Percentiles rank a stretch among this genome's conserved stretches.
Conservation (phyloP, 2,113 vertebrate genomes). For the Bostrychus sinensis region DNA sequence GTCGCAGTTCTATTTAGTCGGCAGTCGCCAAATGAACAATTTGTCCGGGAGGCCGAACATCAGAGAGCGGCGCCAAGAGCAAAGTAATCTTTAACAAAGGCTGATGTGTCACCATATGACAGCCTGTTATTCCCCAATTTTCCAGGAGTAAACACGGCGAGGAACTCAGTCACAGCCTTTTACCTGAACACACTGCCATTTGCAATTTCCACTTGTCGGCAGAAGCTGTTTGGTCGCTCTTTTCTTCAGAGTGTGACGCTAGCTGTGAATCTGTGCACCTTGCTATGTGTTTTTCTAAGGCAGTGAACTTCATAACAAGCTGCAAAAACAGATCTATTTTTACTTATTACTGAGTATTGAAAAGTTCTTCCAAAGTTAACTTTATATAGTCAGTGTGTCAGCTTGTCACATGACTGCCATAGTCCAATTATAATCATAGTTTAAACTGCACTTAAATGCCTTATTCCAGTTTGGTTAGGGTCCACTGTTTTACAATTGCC, state of each 20-base stretch:
- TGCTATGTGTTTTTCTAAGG: background rate
- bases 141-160: slow-evolving; percentile 58
- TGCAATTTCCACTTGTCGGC: slow-evolving; percentile 57
- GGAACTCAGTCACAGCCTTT: slow-evolving; percentile 57
- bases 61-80: slow-evolving; percentile 54
- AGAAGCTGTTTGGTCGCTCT: slow-evolving; percentile 33
- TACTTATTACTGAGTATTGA: background rate
- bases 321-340: background rate
- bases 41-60: slow-evolving; percentile 61
- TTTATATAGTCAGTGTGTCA: background rate
- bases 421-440: too few species aligned
- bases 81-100: slow-evolving; percentile 74
- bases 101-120: slow-evolving; percentile 68
- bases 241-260: slow-evolving; percentile 33
- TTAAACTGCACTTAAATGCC: too few species aligned
- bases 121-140: slow-evolving; percentile 72
- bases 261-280: slow-evolving; percentile 23
- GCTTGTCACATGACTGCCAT: background rate
- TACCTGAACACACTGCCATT: slow-evolving; percentile 63
- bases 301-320: background rate
- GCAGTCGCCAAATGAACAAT: slow-evolving; percentile 66
- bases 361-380: slow-evolving; percentile 2
- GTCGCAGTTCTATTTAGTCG: slow-evolving; percentile 68
- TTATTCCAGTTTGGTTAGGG: too few species aligned
- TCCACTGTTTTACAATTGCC: too few species aligned